Evolutionary conservation across 2,113 vertebrate species (phyloP).

Genomic region (Myotis davidii): DNA sequence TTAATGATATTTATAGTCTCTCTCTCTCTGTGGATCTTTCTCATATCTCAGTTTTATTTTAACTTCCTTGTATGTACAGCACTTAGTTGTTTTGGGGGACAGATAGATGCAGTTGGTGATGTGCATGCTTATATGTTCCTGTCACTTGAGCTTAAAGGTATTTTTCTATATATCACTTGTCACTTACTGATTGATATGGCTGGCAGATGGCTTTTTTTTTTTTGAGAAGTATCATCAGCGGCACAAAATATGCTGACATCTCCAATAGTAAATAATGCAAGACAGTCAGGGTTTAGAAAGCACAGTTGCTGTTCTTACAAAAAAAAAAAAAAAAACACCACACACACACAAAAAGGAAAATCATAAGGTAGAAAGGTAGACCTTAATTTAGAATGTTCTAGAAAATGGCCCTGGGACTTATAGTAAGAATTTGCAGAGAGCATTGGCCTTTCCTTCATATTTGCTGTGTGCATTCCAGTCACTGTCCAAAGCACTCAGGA

Average conservation of each 20-base stretch:
- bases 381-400: slow-evolving; percentile 35
- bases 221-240: slow-evolving; percentile 53
- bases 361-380: slow-evolving; percentile 1
- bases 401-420: slow-evolving; percentile 17
- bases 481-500: neutral
- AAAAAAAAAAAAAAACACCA: neutral
- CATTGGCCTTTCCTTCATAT: neutral
- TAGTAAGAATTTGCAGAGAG: neutral
- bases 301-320: slow-evolving; percentile 16
- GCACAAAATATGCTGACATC: slow-evolving; percentile 64
- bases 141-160: slow-evolving; percentile 61
- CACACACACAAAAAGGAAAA: neutral
- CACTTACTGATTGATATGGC: slow-evolving; percentile 60
- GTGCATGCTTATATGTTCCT: slow-evolving; percentile 44
- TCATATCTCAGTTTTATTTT: neutral
- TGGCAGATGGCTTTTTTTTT: slow-evolving; percentile 64
- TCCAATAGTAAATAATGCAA: slow-evolving; percentile 65
- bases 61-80: neutral
- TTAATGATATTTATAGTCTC: neutral
- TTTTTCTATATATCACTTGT: slow-evolving; percentile 57
- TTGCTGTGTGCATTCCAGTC: neutral
- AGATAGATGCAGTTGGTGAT: slow-evolving; percentile 2
- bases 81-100: slow-evolving; percentile 12
- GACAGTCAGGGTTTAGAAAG: slow-evolving; percentile 55
- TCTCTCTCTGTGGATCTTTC: neutral